A percentile compares a stretch with the other conserved stretches of the same genome.
phyloP scores from a whole-genome alignment of 1,140 invertebrate species.

The Rhopalosiphum maidis region DNA sequence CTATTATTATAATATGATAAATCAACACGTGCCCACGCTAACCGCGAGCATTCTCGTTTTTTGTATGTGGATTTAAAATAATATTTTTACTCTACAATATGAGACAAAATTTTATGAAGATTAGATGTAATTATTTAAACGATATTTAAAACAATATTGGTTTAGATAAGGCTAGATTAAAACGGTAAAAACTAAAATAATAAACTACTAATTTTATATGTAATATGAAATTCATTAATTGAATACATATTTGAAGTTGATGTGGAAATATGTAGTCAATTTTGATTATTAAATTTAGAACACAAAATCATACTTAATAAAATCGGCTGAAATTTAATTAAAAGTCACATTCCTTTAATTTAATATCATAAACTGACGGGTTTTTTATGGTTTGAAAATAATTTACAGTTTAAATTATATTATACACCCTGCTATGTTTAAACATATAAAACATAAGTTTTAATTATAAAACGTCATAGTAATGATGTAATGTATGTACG shows the following conservation, averaged over 20 bases:
- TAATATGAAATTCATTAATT: not conserved
- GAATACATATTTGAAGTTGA: not conserved
- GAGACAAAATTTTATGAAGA: not conserved
- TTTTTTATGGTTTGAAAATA: constrained; percentile 18
- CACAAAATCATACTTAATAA: not conserved
- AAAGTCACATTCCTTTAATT: not conserved
- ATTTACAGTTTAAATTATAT: not conserved
- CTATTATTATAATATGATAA: not conserved
- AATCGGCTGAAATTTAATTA: not conserved
- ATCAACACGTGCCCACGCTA: not conserved
- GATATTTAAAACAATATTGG: not conserved
- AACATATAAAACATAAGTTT: constrained; percentile 16
- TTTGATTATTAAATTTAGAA: not conserved
- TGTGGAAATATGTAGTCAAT: not conserved
- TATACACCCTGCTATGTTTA: not conserved
- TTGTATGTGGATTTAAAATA: not conserved
- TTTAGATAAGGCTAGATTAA: not conserved
- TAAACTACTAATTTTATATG: not conserved
- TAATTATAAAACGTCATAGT: constrained; percentile 15
- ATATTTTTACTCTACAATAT: not conserved
- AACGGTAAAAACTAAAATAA: not conserved
- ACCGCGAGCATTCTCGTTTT: not conserved
- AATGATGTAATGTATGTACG: constrained; percentile 5
- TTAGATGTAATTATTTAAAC: not conserved
- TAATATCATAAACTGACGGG: not conserved